phyloP scores from a whole-genome alignment of 2,888 invertebrate genomes.

The Petrolisthes manimaculis region DNA sequence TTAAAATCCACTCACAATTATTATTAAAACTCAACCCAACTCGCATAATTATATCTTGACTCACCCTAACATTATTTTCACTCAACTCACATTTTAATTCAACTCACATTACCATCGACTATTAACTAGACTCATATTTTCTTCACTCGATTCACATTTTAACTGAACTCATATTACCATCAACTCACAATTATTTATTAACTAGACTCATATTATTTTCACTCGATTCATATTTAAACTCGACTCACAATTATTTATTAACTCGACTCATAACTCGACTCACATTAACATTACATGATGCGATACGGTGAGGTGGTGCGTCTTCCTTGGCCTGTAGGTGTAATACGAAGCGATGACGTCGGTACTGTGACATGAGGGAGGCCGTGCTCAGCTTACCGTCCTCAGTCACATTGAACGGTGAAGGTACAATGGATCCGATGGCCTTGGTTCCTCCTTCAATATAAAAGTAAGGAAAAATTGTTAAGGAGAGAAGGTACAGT shows the following conservation, averaged over 20 bases:
- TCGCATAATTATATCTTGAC: too few relatives aligned
- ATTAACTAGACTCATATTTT: too few relatives aligned
- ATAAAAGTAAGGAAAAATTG: constrained; percentile 21
- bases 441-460: constrained; percentile 68
- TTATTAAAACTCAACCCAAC: too few relatives aligned
- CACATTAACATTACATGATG: constrained; percentile 83
- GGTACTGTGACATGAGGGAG: constrained; percentile 87
- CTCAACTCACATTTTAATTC: too few relatives aligned
- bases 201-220: too few relatives aligned
- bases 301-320: constrained; percentile 82
- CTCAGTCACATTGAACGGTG: constrained; percentile 82
- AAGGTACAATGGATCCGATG: constrained; percentile 85
- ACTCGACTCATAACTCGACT: constrained; percentile 69
- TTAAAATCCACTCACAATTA: too few relatives aligned
- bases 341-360: constrained; percentile 87
- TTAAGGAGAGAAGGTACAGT: neutral
- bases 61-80: too few relatives aligned
- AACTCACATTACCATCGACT: too few relatives aligned
- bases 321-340: constrained; percentile 86
- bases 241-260: constrained; percentile 73
- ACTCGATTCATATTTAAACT: too few relatives aligned
- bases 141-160: too few relatives aligned
- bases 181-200: too few relatives aligned
- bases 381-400: constrained; percentile 82
- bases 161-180: too few relatives aligned